A percentile compares a stretch with the other conserved stretches of the same genome.
phyloP scores from a whole-genome alignment of 2,113 vertebrate genomes.

The Microcebus jonahi region DNA sequence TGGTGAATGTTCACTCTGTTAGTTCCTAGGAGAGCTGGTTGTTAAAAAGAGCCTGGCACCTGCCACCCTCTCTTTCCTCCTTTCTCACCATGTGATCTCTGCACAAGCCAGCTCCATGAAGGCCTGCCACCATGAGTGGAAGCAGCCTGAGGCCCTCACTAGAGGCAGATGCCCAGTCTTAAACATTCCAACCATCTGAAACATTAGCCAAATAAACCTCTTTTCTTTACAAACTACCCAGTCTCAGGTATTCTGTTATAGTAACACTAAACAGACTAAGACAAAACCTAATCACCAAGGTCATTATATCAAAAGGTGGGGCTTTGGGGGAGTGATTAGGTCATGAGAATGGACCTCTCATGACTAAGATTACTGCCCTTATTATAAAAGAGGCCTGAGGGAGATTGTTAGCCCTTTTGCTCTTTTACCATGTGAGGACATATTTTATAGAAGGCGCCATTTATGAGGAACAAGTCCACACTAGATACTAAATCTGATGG shows the following conservation, averaged over 20 bases:
- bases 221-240: neutral
- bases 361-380: neutral
- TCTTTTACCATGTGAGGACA: neutral
- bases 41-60: neutral
- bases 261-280: neutral
- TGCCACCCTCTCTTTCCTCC: neutral
- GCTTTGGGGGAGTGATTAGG: neutral
- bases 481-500: neutral
- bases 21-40: neutral
- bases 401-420: neutral
- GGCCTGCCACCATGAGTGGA: neutral
- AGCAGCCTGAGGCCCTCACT: neutral
- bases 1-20: neutral
- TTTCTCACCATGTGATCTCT: neutral
- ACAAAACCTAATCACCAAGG: neutral
- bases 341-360: neutral
- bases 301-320: neutral
- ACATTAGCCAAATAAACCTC: neutral
- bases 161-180: neutral
- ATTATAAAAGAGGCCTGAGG: neutral
- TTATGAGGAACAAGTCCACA: neutral
- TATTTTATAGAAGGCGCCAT: neutral
- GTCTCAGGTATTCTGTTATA: neutral
- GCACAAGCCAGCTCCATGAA: neutral
- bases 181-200: no score